Base-by-base conservation (phyloP, 2,113 vertebrate species). In the Phrynocephalus versicolor region DNA sequence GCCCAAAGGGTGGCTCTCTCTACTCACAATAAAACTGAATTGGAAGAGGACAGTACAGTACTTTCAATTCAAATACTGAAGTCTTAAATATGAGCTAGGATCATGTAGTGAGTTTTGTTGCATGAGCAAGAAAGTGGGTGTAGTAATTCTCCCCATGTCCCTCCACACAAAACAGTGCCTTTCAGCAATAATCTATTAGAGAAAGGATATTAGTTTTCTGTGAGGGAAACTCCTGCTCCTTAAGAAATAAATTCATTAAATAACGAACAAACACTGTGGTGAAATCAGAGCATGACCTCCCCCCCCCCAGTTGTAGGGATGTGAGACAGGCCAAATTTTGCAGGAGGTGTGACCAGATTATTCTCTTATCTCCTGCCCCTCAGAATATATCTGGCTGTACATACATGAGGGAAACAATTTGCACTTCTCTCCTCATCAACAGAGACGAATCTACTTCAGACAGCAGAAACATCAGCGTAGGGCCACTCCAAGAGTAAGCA, bases 1-100 rank as follows among this genome's bases (percentile, higher is more conserved):
- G 83, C 27, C 92, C 91, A 82, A 93, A 88, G 70, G 89, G 89
- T 89, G 89, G 88, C 90, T 91, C 91, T 82, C 89, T 60, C 89
- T 81, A 64, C 76, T 41, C 77, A 77, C 89, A n/a, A 86, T 81
- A 89, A 88, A 21, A 27, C 74, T 81, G 3, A 81, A 79, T 87
- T 69, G 80, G 25, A 78, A 78, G 85, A 78, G 76, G 86, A 62
- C 30, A 88, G n/a, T n/a, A n/a, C n/a, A n/a, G n/a, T n/a, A n/a
- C n/a, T n/a, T n/a, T n/a, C n/a, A n/a, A n/a, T 75, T 81, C 60
- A 87, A 0, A 0, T 27, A 37, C 3, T 13, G 27, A 27, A 21
- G 6, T 81, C 1, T 57, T 70, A 33, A 30, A 80, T 65, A 1
- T n/a, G 25, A 39, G 25, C 39, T 37, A 65, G 25, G 19, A 8